Conservation (phyloP, 2,888 invertebrate genomes). For the Rhingia campestris region DNA sequence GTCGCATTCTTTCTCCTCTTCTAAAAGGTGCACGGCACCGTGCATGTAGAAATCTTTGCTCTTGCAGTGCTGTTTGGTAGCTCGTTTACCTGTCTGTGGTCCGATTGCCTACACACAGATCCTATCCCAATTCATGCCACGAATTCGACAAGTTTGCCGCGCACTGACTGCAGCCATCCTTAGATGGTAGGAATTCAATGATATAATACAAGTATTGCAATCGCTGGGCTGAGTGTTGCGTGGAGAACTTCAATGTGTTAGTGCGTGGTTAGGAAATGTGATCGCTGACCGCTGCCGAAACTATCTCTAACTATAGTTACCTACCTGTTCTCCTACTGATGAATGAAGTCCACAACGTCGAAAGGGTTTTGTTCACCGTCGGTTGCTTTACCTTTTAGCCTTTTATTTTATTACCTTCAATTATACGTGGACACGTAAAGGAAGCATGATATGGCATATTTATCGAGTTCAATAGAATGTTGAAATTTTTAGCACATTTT, state of each 20-base stretch:
- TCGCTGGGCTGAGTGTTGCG: conserved; percentile 23
- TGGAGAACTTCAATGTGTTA: conserved; percentile 50
- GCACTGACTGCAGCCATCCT: conserved; percentile 48
- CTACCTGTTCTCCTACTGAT: conserved; percentile 64
- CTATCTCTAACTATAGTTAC: conserved; percentile 34
- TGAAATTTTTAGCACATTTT: conserved; percentile 45
- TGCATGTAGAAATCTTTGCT: conserved; percentile 39
- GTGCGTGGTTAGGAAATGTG: conserved; percentile 31
- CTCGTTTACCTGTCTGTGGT: conserved; percentile 47
- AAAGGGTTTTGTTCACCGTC: conserved; percentile 38
- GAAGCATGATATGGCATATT: conserved; percentile 25
- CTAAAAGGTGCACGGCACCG: conserved; percentile 5
- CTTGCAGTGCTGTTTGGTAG: conserved; percentile 9
- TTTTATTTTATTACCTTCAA: not conserved
- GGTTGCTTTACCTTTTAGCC: conserved; percentile 48
- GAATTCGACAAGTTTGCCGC: conserved; percentile 16
- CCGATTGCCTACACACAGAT: conserved; percentile 61
- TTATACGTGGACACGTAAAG: conserved; percentile 5
- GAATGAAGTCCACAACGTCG: conserved; percentile 57
- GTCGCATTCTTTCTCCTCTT: conserved; percentile 47
- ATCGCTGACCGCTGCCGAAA: not conserved
- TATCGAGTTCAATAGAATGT: conserved; percentile 38
- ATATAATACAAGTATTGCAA: conserved; percentile 51
- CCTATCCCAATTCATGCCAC: conserved; percentile 65
- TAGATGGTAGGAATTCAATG: conserved; percentile 59